Conservation (phyloP, 2,113 vertebrate genomes). For the Alces alces region DNA sequence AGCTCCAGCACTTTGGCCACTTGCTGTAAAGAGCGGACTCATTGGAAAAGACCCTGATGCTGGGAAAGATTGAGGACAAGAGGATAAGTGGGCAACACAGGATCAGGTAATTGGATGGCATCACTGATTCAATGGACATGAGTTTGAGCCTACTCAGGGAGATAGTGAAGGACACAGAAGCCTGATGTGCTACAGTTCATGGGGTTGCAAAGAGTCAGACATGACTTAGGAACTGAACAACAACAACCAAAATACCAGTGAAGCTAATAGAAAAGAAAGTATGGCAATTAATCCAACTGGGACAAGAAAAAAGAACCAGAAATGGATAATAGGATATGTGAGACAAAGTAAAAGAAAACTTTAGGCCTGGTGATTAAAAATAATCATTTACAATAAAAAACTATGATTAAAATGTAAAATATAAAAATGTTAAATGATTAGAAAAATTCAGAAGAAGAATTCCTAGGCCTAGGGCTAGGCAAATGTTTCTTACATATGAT, state of each 20-base stretch:
- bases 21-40: not conserved
- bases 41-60: not conserved
- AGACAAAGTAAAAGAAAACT: not conserved
- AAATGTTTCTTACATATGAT: not conserved
- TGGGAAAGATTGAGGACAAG: not conserved
- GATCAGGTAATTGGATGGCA: not conserved
- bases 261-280: not conserved
- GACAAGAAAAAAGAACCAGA: not conserved
- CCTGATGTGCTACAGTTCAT: not conserved
- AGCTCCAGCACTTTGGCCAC: not conserved
- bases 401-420: not conserved
- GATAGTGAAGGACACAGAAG: not conserved
- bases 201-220: not conserved
- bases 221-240: not conserved
- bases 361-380: not conserved
- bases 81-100: not conserved
- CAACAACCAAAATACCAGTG: not conserved
- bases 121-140: not conserved
- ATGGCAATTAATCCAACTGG: not conserved
- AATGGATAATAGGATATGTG: not conserved
- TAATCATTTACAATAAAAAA: not conserved
- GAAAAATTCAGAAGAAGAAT: not conserved
- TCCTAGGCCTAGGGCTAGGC: rapidly evolving
- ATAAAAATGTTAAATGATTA: not conserved
- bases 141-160: not conserved